Base-by-base conservation (phyloP, 2,113 vertebrate species). In the Larimichthys crocea region DNA sequence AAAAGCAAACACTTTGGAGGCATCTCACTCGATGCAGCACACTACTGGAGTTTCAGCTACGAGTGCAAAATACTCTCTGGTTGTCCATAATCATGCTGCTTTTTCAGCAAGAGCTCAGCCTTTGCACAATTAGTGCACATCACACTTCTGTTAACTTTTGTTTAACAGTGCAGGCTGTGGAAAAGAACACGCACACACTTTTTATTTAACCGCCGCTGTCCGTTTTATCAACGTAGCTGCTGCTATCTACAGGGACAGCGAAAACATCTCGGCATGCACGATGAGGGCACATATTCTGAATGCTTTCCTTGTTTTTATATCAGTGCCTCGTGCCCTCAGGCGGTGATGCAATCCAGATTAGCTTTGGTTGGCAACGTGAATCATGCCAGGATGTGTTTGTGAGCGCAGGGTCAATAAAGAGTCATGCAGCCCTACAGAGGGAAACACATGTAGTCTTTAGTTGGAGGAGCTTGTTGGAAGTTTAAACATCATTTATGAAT, bases 351-450 rank as follows among this genome's bases (percentile, higher is more conserved):
- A 35, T 31, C 24, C 77, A 78, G 62, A 81, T 84, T 70, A 80
- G 44, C 3, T 64, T 15, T 42, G n/a, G 44, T 35, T 70, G 57
- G 67, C 15, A 46, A 26, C 50, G 66, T 70, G 82, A 79, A 74
- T 83, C 80, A 75, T 31, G 76, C 49, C 42, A 12, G 66, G 49
- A 59, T 87, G 68, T 59, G 73, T 86, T 53, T 49, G 56, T 59
- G 74, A 78, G 31, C 9, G 29, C n/a, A 63, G 31, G 11, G 19
- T 52, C 44, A 79, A 55, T 53, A 59, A 52, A 56, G 22, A 6
- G 26, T n/a, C 65, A 40, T 1, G 8, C 10, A 61, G 48, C 5
- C 46, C 14, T 16, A 50, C 42, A 44, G 19, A 19, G 17, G 5
- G 12, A 65, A 50, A 44, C n/a, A 16, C n/a, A 24, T 4, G 63